These are phyloP conservation scores for Stercorarius parasiticus DNA, from an alignment of 2,113 vertebrate species.

Conservation along the genomic window DNA sequence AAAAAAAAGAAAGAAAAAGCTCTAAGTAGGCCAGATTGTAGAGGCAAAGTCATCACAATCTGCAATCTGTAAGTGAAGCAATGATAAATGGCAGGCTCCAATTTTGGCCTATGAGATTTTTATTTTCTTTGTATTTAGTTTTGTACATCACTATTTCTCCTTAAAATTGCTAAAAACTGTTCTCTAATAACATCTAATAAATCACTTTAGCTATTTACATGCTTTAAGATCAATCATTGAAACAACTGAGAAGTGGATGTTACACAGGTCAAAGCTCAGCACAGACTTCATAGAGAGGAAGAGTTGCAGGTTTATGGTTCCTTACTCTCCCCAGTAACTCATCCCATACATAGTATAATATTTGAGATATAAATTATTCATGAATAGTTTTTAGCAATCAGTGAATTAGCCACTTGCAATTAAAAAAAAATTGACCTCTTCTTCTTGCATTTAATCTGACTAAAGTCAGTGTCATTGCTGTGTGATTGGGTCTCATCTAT, in stretches of 20 bases:
- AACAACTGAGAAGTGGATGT: not conserved
- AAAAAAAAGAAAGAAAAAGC: not conserved
- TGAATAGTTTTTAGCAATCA: constrained; percentile 51
- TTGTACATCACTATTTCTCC: not conserved
- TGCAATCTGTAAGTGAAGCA: not conserved
- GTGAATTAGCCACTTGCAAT: constrained; percentile 50
- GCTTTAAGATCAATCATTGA: not conserved
- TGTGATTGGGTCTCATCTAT: constrained; percentile 12
- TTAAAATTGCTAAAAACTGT: not conserved
- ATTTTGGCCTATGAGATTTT: not conserved
- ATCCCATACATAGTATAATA: constrained; percentile 3
- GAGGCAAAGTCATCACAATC: not conserved
- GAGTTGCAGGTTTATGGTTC: not conserved
- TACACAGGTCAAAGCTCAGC: not conserved
- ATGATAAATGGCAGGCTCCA: not conserved
- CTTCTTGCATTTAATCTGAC: constrained; percentile 22
- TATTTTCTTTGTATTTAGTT: not conserved
- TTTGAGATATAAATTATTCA: constrained; percentile 57
- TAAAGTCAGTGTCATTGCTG: constrained; percentile 20
- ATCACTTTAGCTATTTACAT: not conserved
- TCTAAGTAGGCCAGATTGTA: not conserved
- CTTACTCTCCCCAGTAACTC: constrained; percentile 3
- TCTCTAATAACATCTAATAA: not conserved
- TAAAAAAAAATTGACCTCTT: constrained; percentile 53
- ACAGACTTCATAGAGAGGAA: not conserved